Evolutionary conservation across 2,113 vertebrate species (phyloP), one percentile per base, ranked within the genome.

Genomic region (Diglossa brunneiventris): DNA sequence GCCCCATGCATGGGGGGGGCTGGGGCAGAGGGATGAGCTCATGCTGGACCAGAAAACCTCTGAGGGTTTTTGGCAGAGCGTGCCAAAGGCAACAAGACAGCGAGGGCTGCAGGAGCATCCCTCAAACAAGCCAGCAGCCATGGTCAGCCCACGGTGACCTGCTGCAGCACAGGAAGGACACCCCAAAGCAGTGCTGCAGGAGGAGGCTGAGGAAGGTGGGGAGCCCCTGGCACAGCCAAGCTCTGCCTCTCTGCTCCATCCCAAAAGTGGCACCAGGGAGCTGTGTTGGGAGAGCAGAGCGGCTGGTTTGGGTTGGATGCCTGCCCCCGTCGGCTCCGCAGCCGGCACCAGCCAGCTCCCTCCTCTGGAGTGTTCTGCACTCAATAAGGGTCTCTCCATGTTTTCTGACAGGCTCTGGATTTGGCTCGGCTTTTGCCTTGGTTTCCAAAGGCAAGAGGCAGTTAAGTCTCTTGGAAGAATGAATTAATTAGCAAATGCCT

Each of bases 401-500:
- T 87, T 95, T 96, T 78, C 94, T 62, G 11, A 78, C 83, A 49
- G 93, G 28, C 82, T 90, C 56, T 77, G 92, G 72, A 89, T 90
- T 96, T 96, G 93, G 92, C 94, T 96, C 18, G 0, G 41, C 37
- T 82, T 90, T 93, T 37, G 44, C 88, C 85, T 95, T 4, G 90
- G 94, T 94, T 96, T 96, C 90, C 37, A 39, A 93, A 53, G 53
- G 93, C 92, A 95, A 96, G 95, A 95, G 94, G 92, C 90, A 93
- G 90, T 95, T 94, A 93, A 96, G 92, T 86, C 87, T 91, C 69
- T 79, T 90, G 91, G 85, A 97, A 95, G 94, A 96, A 90, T 87
- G 92, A 95, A 97, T 95, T 94, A 96, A 96, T 96, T 90, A 96
- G 95, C 75, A 9, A 74, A 94, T 96, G 87, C 95, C 95, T 96